phyloP scores from a whole-genome alignment of 2,797 vertebrate genomes.

The Buceros bicornis region DNA sequence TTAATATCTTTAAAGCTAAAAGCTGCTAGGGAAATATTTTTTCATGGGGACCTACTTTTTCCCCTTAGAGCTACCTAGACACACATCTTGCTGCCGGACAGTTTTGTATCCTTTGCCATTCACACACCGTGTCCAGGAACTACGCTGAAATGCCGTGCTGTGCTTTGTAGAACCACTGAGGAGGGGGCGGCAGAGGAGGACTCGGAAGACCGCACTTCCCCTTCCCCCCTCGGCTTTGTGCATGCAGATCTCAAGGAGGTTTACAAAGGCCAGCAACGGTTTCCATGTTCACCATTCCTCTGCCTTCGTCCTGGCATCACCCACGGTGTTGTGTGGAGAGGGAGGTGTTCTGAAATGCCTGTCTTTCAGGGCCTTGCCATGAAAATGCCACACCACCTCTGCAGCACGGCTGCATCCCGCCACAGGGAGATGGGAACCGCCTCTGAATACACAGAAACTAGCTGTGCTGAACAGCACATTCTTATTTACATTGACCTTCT shows the following conservation, averaged over 20 bases:
- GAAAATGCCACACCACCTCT: not conserved
- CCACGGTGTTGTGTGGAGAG: not conserved
- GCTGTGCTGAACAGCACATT: not conserved
- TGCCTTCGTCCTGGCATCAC: not conserved
- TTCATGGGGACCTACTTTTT: not conserved
- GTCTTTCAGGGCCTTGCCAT: not conserved
- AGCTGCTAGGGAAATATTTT: not conserved
- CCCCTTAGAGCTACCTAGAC: not conserved
- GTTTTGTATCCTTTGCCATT: not conserved
- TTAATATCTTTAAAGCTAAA: not conserved
- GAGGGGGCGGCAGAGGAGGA: not conserved
- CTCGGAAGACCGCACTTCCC: not conserved
- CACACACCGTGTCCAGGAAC: not conserved
- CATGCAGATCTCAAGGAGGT: not conserved
- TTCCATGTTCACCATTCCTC: not conserved
- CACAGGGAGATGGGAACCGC: not conserved
- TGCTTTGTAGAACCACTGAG: not conserved
- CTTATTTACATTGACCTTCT: not conserved
- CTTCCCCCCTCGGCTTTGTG: not conserved
- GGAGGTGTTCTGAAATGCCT: not conserved
- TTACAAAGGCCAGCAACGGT: not conserved
- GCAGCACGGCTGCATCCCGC: not conserved
- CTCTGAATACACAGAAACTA: not conserved
- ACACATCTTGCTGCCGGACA: not conserved
- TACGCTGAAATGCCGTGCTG: fast-evolving